Evolutionary conservation across 2,888 invertebrate genomes (phyloP).

Genomic region (Pharmacophagus antenor): DNA sequence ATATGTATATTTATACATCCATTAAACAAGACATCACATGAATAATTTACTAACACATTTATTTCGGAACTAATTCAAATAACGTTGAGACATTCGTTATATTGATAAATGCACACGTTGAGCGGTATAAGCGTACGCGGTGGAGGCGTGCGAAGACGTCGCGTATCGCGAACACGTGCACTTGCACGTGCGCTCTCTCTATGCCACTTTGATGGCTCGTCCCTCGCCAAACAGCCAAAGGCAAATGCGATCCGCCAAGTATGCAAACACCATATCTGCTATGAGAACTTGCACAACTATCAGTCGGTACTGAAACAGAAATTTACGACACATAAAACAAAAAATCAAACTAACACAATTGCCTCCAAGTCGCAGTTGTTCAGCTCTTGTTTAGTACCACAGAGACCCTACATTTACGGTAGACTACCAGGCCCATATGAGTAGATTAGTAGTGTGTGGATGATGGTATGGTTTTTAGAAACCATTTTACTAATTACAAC

Average conservation of each 20-base stretch:
- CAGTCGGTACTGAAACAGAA: slow-evolving; percentile 89
- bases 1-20: slow-evolving; percentile 9
- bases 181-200: slow-evolving; percentile 1
- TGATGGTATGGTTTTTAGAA: too few relatives aligned
- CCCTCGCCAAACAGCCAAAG: slow-evolving; percentile 93
- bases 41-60: slow-evolving; percentile 45
- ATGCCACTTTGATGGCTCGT: slow-evolving; percentile 54
- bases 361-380: too few relatives aligned
- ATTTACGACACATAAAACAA: neutral
- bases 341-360: too few relatives aligned
- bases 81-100: slow-evolving; percentile 42
- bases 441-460: too few relatives aligned
- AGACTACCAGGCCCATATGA: too few relatives aligned
- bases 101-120: slow-evolving; percentile 43
- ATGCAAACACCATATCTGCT: slow-evolving; percentile 93
- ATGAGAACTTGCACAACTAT: slow-evolving; percentile 90
- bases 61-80: slow-evolving; percentile 40
- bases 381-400: too few relatives aligned
- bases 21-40: slow-evolving; percentile 37
- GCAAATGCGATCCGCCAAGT: slow-evolving; percentile 90
- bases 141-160: slow-evolving; percentile 2
- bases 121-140: slow-evolving; percentile 36
- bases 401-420: too few relatives aligned
- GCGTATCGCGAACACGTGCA: neutral
- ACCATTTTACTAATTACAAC: too few relatives aligned